Evolutionary conservation across 2,888 invertebrate species (phyloP), one percentile per base, ranked within the genome.

Genomic region (Tipula unca): DNA sequence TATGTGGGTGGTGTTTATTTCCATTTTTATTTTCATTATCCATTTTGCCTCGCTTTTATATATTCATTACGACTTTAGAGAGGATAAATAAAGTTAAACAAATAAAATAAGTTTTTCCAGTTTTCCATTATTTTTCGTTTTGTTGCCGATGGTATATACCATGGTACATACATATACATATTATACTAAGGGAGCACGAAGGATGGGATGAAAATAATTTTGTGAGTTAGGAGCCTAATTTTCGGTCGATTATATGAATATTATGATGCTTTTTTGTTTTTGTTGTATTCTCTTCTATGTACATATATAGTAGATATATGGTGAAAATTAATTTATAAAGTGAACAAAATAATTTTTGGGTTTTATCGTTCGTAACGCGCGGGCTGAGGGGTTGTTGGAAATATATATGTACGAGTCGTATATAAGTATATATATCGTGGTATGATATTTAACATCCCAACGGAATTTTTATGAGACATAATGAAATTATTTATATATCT

Each of bases 1-100:
- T 48, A 69, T 69, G 69, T 69, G 69, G 69, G 69, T 69, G 69
- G 69, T 25, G 69, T 69, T 69, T 69, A 69, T 69, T 25, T 69
- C 69, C 69, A 69, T 69, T 69, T 69, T 69, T 69, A 69, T 69
- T 69, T 69, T 69, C 69, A 69, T 69, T 69, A 69, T 69, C 69
- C 69, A 69, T 69, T 69, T 69, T 69, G 25, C 69, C 25, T 69
- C 69, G 69, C 25, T 69, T 69, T 25, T 69, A 69, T 69, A 69
- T 13, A 69, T 69, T 69, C 69, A 69, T 69, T 69, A 69, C 69
- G 69, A 69, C 69, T 69, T 69, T 69, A 69, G 69, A 69, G 69
- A 69, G 69, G 69, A 69, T 69, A 69, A 6, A 69, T 25, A 69
- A 25, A n/a, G n/a, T n/a, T n/a, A n/a, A 69, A 69, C 20, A 69